Base-by-base conservation (phyloP, 2,888 invertebrate species). In the Ephialtes manifestator region DNA sequence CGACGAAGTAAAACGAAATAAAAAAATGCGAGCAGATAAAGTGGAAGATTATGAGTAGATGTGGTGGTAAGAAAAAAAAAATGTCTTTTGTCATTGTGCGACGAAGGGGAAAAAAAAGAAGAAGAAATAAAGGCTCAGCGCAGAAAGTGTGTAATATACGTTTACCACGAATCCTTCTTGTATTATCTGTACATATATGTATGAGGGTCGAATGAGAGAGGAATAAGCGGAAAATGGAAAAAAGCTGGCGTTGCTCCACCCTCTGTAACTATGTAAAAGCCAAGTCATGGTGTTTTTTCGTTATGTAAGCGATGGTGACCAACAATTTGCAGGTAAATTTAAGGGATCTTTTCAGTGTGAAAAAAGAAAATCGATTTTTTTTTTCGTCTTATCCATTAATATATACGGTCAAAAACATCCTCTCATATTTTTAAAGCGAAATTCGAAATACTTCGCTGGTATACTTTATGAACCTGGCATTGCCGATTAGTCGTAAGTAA, bases 41-140 rank as follows among this genome's bases (percentile, higher is more conserved):
- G 58, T 60, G 60, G 60, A 28, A 74, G 74, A 74, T 74, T 58
- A 46, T 28, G 68, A 48, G n/a, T 31, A 5, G 28, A n/a, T 18
- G 15, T 20, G 24, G 20, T 18, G 46, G 24, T 46, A 31, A 39
- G 31, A 71, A 35, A 43, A 71, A 20, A 55, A 39, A 71, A 35
- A 53, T 53, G 11, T 55, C 55, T 24, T 24, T 55, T 55, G 55
- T 18, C 18, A 31, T 20, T 76, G n/a, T 48, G 48, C 13, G 20
- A 15, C 18, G 18, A 48, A 15, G 65, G 7, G 48, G 51, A 48
- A 39, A 20, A 7, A 48, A 39, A 20, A 7, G 35, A 76, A n/a
- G 5, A 35, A 71, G 18, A 10, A 20, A 55, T 55, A 15, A n/a
- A 20, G 60, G 58, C 24, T 15, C 31, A 10, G 31, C 31, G 11